These are phyloP conservation scores for Myotis lucifugus DNA, from an alignment of 2,113 vertebrate species.

Conservation along the genomic window DNA sequence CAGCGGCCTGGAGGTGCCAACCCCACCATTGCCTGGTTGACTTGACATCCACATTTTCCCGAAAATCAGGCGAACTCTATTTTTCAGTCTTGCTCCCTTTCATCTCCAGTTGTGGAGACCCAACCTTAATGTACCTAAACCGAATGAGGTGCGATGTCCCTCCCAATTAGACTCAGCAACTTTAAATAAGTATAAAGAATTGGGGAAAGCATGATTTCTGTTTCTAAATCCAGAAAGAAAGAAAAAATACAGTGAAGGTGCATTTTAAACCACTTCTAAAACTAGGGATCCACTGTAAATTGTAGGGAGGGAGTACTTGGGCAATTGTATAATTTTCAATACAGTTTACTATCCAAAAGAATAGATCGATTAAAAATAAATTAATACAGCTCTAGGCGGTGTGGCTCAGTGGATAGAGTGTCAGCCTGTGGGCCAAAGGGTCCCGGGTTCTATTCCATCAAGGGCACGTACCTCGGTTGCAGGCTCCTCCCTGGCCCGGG, in stretches of 20 bases:
- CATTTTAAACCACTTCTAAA: constrained; percentile 23
- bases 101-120: background rate
- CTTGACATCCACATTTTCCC: background rate
- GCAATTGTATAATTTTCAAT: background rate
- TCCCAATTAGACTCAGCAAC: background rate
- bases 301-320: background rate
- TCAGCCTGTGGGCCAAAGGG: too few species aligned
- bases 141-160: constrained; percentile 53
- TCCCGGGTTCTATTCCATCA: too few species aligned
- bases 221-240: background rate
- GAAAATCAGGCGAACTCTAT: constrained; percentile 36
- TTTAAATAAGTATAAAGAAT: constrained; percentile 45
- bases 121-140: constrained; percentile 44
- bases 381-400: background rate
- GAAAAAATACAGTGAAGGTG: background rate
- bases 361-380: background rate
- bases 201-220: background rate
- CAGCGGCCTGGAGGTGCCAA: accelerated
- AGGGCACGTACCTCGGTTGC: too few species aligned
- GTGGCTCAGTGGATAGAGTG: too few species aligned
- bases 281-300: background rate
- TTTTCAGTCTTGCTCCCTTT: constrained; percentile 61
- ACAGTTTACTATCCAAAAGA: background rate
- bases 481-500: too few species aligned
- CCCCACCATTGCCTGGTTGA: background rate